Base-by-base conservation (phyloP, 2,797 vertebrate species). In the Spheniscus humboldti region DNA sequence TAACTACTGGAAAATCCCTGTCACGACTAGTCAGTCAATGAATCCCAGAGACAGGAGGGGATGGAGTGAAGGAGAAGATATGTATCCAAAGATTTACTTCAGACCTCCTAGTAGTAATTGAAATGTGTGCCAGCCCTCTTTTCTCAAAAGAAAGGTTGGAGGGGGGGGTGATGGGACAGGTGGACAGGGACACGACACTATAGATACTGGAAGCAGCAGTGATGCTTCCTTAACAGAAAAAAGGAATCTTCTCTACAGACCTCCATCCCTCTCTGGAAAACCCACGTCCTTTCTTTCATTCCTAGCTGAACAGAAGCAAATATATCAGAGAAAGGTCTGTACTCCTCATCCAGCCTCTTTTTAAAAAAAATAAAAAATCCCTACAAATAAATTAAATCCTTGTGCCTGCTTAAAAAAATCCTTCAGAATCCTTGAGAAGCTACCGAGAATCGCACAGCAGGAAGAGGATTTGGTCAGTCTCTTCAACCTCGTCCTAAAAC, bases 111-210 rank as follows among this genome's bases (percentile, higher is more conserved):
- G 33, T 16, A 77, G 18, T 74, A 67, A 52, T 1, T 39, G 20
- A 80, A 19, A 80, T 31, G 22, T 11, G 10, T 47, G 31, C 25
- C 39, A 67, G 37, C 6, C 31, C 17, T 39, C n/a, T 59, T 50
- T 28, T 50, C 17, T 41, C 39, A 39, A 50, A 89, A 56, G 19
- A 71, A 69, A 37, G 12, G 24, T 4, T 4, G 8, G 23, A 2
- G 16, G 4, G 10, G 5, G 5, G 2, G 4, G 2, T 4, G 5
- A 15, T 13, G 6, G 41, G 41, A 41, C 41, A 41, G 41, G 41
- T 41, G 41, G 41, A 41, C 41, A 41, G 41, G 41, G 41, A 41
- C 41, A 41, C 41, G 41, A 41, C 41, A 41, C 16, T 57, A 66
- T 7, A 69, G 22, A 20, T 17, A 50, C 6, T 25, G 7, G 23